Base-by-base conservation (phyloP, 92 coral and sea anemone genomes). In the Bergia puertoricense region DNA sequence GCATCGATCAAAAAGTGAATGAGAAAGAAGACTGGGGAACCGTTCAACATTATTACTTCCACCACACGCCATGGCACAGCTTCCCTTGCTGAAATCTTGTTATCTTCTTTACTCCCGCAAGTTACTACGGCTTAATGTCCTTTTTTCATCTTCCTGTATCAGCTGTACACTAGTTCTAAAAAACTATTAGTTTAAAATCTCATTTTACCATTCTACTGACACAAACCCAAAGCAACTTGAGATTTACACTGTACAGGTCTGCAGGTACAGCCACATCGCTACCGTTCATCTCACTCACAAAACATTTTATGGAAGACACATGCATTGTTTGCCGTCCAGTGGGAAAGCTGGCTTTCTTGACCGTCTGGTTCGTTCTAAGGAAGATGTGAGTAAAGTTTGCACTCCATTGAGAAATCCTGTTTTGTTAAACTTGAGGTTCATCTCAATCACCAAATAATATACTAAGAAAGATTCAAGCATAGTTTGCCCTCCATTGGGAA, bases 371-470 rank as follows among this genome's bases (percentile, higher is more conserved):
- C 30, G 20, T 62, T 62, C 8, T 73, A 15, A 73, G 16, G 77
- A 36, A 10, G 81, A n/a, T 20, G 59, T 38, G 14, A 77, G 81
- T 45, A 77, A 45, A 0, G 57, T 62, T 42, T 77, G 57, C 23
- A 42, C 59, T 77, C 81, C 81, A 45, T 77, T 77, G 14, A 62
- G 30, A 30, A 43, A 6, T 22, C 81, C 81, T 4, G 81, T 93
- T 81, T 77, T 92, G 43, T 89, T 89, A 46, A 91, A 91, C 92
- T 93, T 79, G 5, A 92, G 8, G 51, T 4, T 1, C 59, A 54
- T 54, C 59, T 54, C 59, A 2, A 18, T 54, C 10, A 1, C 7
- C 23, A 30, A 30, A 30, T 30, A 62, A 62, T 20, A 11, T 11
- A 6, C 66, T 57, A 18, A 10, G 66, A 9, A 16, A 57, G 66